Evolutionary conservation across 2,797 vertebrate species (phyloP).

Genomic region (Chloroceryle inda): DNA sequence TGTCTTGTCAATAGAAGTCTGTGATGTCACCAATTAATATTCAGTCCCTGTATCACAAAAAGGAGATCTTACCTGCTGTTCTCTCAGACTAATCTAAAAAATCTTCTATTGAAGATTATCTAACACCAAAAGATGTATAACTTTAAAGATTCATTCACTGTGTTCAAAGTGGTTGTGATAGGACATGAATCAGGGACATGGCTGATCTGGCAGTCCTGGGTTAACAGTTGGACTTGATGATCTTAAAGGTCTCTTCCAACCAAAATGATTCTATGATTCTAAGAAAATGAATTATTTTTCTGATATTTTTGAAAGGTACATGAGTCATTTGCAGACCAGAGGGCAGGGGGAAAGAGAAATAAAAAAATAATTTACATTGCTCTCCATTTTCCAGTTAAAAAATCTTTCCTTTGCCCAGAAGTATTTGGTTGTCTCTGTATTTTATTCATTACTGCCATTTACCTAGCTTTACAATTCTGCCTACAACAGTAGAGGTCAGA

Average conservation of each 20-base stretch:
- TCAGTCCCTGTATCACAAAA: background rate
- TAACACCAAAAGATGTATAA: background rate
- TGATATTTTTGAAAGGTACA: background rate
- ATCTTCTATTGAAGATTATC: background rate
- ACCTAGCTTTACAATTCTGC: background rate
- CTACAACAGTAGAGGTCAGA: background rate
- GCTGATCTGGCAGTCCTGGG: background rate
- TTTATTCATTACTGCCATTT: background rate
- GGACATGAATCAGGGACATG: background rate
- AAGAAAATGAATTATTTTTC: background rate
- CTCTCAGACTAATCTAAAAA: background rate
- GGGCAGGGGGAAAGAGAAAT: accelerated
- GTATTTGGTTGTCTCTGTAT: background rate
- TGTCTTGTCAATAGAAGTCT: background rate
- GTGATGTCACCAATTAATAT: background rate
- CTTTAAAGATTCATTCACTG: background rate
- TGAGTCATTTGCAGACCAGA: background rate
- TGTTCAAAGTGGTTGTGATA: background rate
- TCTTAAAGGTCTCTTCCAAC: background rate
- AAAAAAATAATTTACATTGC: background rate
- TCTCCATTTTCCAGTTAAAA: background rate
- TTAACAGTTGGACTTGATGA: background rate
- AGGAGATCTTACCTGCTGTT: background rate
- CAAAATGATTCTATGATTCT: background rate
- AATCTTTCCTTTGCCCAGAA: background rate